Conservation (phyloP, 2,797 vertebrate species). For the Pampus argenteus region DNA sequence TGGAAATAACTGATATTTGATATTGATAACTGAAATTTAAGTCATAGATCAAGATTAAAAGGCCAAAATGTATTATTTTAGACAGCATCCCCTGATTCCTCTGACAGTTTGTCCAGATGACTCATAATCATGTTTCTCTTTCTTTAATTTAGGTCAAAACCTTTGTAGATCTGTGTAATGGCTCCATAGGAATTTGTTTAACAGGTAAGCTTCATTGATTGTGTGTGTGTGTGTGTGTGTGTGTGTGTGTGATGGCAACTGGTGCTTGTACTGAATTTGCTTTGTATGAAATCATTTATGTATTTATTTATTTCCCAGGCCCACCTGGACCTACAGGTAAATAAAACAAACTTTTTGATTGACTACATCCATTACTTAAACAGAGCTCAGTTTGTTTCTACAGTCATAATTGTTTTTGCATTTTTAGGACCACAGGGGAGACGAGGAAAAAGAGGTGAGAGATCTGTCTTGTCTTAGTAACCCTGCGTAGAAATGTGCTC, state of each 20-base stretch:
- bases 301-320: slow-evolving; percentile 71
- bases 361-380: not conserved
- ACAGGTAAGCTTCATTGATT: slow-evolving; percentile 83
- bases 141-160: slow-evolving; percentile 83
- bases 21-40: not conserved
- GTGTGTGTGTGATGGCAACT: not conserved
- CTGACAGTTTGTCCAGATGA: not conserved
- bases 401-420: not conserved
- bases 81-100: not conserved
- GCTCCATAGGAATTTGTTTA: slow-evolving; percentile 88
- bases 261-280: not conserved
- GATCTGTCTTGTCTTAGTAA: not conserved
- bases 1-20: too few species aligned
- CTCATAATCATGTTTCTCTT: not conserved
- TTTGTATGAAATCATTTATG: slow-evolving; percentile 9
- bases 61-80: not conserved
- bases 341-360: slow-evolving; percentile 39
- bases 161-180: slow-evolving; percentile 90
- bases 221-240: not conserved
- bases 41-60: not conserved
- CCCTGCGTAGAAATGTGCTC: not conserved
- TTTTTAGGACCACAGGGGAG: slow-evolving; percentile 84
- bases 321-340: slow-evolving; percentile 92
- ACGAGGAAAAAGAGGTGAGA: slow-evolving; percentile 89
- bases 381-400: not conserved